phyloP scores from a whole-genome alignment of 2,888 invertebrate genomes.

The Patella ulyssiponensis region DNA sequence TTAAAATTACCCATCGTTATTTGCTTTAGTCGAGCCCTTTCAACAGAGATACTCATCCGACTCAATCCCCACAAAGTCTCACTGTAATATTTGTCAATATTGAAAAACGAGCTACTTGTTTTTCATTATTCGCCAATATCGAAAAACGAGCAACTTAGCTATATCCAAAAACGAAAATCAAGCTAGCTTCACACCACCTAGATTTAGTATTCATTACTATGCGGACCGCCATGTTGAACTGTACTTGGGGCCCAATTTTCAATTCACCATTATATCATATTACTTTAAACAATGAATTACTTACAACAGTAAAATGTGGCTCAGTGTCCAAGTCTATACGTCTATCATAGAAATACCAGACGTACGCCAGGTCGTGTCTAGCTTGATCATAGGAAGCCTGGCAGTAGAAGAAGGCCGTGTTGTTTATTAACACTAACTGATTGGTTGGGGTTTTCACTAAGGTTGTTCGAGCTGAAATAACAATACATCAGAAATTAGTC shows the following conservation, averaged over 20 bases:
- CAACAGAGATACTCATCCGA: not conserved
- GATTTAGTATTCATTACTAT: too few species aligned
- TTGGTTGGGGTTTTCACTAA: conserved; percentile 35
- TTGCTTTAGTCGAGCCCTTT: too few species aligned
- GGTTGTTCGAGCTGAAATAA: conserved; percentile 35
- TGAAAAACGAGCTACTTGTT: too few species aligned
- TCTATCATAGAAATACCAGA: conserved; percentile 87
- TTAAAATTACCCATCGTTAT: too few species aligned
- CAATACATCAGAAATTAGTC: not conserved
- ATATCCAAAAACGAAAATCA: not conserved
- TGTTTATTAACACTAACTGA: conserved; percentile 54
- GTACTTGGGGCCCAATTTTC: too few species aligned
- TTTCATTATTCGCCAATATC: too few species aligned
- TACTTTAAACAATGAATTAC: not conserved
- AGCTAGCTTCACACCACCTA: too few species aligned
- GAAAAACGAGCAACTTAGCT: too few species aligned
- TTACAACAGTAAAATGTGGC: conserved; percentile 33
- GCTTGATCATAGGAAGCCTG: conserved; percentile 85
- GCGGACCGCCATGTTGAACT: too few species aligned
- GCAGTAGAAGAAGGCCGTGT: conserved; percentile 79
- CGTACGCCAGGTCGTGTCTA: conserved; percentile 87
- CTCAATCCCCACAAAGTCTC: not conserved
- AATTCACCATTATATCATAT: too few species aligned
- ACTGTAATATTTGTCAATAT: not conserved
- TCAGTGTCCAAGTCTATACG: conserved; percentile 62